Base-by-base conservation (phyloP, 2,797 vertebrate genomes). In the Spheniscus humboldti region DNA sequence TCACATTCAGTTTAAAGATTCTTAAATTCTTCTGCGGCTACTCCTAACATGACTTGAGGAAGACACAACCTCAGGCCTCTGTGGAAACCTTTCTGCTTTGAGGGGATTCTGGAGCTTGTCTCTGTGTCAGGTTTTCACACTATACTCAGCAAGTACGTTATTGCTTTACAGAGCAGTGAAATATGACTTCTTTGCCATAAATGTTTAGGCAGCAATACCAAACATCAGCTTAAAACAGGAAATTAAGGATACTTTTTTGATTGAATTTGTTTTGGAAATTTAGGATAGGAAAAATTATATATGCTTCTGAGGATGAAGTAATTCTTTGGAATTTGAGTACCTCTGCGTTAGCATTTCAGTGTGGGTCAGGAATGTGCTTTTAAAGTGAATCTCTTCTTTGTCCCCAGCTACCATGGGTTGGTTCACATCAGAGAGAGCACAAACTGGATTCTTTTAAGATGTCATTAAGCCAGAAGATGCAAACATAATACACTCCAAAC, bases 391-490 rank as follows among this genome's bases (percentile, higher is more conserved):
- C 31, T 55, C 62, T 63, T 77, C 28, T 41, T 76, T 78, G 69
- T 66, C 2, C 0, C 53, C 75, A 77, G 14, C 56, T 56, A 64
- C 86, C 64, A 79, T 53, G 56, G 64, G 30, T 66, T 86, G 79
- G 45, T 90, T 97, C 81, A 74, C 64, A 66, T 94, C 64, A 72
- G 57, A 62, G 48, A 52, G 14, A 47, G 53, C 69, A 77, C 55
- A 74, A 91, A 56, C 53, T 88, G 63, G 50, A 75, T 95, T 92
- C 53, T 86, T 95, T 88, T 39, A 87, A 57, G 41, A 55, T 88
- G 76, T 79, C 69, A 72, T 91, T 94, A 94, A 78, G 45, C 53
- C 59, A 80, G 69, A 79, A 95, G 68, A 95, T 81, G 68, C 57
- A 90, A 94, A 77, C 75, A 73, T 77, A 96, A 87, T 74, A 52